These are phyloP conservation scores for Todiramphus chloris DNA, from an alignment of 2,113 vertebrate species.

Conservation along the genomic window DNA sequence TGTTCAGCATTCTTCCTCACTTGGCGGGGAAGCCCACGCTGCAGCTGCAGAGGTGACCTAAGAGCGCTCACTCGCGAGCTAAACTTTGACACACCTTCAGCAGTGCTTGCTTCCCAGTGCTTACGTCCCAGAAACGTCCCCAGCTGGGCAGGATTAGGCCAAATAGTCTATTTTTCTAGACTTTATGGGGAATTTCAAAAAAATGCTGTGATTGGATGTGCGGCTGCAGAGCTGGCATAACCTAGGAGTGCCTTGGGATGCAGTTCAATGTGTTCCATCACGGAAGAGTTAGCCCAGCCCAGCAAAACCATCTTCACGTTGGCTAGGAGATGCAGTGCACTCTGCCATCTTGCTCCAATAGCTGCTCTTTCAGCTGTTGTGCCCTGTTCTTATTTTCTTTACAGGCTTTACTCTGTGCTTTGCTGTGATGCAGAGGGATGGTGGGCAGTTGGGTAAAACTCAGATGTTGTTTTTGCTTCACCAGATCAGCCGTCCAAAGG, in stretches of 20 bases:
- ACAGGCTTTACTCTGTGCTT: not conserved
- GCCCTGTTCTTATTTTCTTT: not conserved
- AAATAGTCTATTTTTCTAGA: not conserved
- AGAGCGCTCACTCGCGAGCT: not conserved
- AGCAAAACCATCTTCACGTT: not conserved
- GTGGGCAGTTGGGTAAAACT: not conserved
- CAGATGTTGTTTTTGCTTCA: not conserved
- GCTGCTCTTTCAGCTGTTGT: not conserved
- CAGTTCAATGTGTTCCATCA: not conserved
- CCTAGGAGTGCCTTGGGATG: not conserved
- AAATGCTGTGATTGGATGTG: fast-evolving
- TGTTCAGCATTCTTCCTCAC: conserved; percentile 10
- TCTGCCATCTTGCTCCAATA: not conserved
- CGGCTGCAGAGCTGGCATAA: not conserved
- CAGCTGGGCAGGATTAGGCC: not conserved
- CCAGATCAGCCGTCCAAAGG: conserved; percentile 83
- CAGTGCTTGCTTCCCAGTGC: not conserved
- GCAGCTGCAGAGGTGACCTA: conserved; percentile 44
- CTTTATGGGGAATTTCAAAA: not conserved
- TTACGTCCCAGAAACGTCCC: not conserved
- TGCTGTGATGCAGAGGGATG: not conserved
- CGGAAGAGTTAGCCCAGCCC: not conserved
- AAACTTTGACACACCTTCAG: not conserved
- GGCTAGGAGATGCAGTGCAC: not conserved
- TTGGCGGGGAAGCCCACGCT: not conserved